phyloP scores from a whole-genome alignment of 2,113 vertebrate species.

The Pterophyllum scalare region DNA sequence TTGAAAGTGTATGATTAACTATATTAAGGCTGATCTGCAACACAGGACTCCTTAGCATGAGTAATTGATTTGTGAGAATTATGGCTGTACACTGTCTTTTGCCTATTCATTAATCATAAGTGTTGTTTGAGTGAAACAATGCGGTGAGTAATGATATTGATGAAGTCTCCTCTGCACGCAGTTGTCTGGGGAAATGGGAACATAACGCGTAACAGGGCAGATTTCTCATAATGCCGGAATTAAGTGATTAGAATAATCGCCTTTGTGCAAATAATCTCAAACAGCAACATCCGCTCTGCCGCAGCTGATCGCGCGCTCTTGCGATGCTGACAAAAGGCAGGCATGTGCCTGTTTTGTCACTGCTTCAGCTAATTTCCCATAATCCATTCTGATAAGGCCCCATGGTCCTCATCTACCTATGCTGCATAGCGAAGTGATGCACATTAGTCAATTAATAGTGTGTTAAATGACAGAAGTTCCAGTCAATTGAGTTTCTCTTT shows the following conservation, averaged over 20 bases:
- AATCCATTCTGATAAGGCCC: slow-evolving; percentile 86
- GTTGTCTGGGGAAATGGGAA: slow-evolving; percentile 76
- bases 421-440: slow-evolving; percentile 83
- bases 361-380: slow-evolving; percentile 80
- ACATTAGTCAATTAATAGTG: slow-evolving; percentile 99
- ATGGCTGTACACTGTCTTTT: slow-evolving; percentile 70
- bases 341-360: slow-evolving; percentile 46
- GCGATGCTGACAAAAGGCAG: slow-evolving; percentile 57
- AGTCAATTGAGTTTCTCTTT: slow-evolving; percentile 91
- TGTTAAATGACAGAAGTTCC: slow-evolving; percentile 97
- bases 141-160: slow-evolving; percentile 77
- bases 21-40: slow-evolving; percentile 63
- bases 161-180: slow-evolving; percentile 66
- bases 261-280: slow-evolving; percentile 77
- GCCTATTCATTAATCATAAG: slow-evolving; percentile 77
- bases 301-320: slow-evolving; percentile 57
- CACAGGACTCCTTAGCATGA: slow-evolving; percentile 66
- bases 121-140: slow-evolving; percentile 73
- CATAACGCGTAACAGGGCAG: slow-evolving; percentile 69
- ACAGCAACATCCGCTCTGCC: slow-evolving; percentile 68
- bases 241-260: slow-evolving; percentile 82
- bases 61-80: slow-evolving; percentile 78
- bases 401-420: slow-evolving; percentile 87
- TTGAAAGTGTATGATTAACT: slow-evolving; percentile 70
- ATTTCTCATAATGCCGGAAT: slow-evolving; percentile 78